Base-by-base conservation (phyloP, 2,113 vertebrate species). In the Caranx ignobilis region DNA sequence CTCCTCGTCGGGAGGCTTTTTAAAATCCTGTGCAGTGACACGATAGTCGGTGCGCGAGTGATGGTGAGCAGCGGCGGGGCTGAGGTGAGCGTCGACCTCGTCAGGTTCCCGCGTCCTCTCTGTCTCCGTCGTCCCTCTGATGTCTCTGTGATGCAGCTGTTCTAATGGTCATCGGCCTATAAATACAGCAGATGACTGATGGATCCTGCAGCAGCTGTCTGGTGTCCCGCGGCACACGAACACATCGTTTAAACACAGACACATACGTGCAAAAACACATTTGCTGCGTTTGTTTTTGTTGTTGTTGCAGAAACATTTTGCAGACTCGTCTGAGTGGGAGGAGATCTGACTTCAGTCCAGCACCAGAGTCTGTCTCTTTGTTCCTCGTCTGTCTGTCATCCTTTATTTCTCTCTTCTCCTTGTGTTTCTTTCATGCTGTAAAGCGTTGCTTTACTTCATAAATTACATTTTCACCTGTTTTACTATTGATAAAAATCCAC, bases 181-280 rank as follows among this genome's bases (percentile, higher is more conserved):
- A 92, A 92, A 91, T 89, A 89, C 84, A 84, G 72, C 85, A 82
- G 87, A 82, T 87, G 88, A 88, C 74, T 82, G 78, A 81, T 35
- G 73, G 65, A 75, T 39, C 72, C 71, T 55, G 62, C 73, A 77
- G 86, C 85, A 90, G 87, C 85, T 87, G 90, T 77, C 66, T 54
- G 59, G 50, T 57, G 55, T 72, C 76, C 73, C 65, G 31, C 48
- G 32, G 18, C 73, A 59, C 77, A 47, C 26, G 34, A 37, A 80
- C 73, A 68, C 76, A 43, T 21, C 47, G 72, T 54, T 59, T 79
- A 87, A 60, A 79, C 82, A 65, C n/a, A 59, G 48, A 77, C 50
- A 26, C 18, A 41, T 60, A 67, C 10, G 47, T 64, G 16, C 31
- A 54, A 39, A 77, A 77, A 72, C 39, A 71, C 52, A 39, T 37